Evolutionary conservation across 37 sponge, comb jelly and placozoan genomes (phyloP).

Genomic region (Mnemiopsis leidyi): DNA sequence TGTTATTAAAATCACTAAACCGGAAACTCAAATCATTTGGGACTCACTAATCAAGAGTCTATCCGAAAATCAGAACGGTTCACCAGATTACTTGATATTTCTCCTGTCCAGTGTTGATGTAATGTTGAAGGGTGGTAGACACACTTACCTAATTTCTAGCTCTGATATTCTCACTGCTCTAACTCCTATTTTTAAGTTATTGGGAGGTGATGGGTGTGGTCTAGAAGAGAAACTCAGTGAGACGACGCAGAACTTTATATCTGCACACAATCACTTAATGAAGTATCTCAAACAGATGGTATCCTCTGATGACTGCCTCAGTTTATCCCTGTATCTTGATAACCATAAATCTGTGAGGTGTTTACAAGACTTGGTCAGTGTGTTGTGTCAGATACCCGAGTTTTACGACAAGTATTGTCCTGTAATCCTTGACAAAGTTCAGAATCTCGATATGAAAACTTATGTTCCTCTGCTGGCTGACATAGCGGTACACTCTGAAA

Average conservation of each 20-base stretch:
- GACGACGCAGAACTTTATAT: neutral
- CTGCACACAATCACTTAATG: neutral
- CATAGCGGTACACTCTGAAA: neutral
- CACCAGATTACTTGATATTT: neutral
- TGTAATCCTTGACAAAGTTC: neutral
- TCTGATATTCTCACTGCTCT: neutral
- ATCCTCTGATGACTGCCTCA: neutral
- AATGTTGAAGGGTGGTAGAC: conserved; percentile 17
- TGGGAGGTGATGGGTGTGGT: neutral
- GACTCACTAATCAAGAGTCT: neutral
- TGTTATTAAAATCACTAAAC: neutral
- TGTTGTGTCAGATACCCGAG: neutral
- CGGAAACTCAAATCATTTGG: conserved; percentile 12
- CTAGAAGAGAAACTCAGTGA: neutral
- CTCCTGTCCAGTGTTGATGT: neutral
- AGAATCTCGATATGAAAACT: neutral
- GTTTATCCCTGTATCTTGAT: neutral
- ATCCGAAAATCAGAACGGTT: neutral
- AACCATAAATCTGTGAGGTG: neutral
- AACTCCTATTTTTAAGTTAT: neutral
- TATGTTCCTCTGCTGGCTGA: neutral
- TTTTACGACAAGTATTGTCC: neutral
- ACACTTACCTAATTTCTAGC: conserved; percentile 34
- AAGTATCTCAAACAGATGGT: neutral
- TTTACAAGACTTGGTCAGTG: neutral